Base-by-base conservation (phyloP, 2,797 vertebrate species). In the Hafferia zeledoni region DNA sequence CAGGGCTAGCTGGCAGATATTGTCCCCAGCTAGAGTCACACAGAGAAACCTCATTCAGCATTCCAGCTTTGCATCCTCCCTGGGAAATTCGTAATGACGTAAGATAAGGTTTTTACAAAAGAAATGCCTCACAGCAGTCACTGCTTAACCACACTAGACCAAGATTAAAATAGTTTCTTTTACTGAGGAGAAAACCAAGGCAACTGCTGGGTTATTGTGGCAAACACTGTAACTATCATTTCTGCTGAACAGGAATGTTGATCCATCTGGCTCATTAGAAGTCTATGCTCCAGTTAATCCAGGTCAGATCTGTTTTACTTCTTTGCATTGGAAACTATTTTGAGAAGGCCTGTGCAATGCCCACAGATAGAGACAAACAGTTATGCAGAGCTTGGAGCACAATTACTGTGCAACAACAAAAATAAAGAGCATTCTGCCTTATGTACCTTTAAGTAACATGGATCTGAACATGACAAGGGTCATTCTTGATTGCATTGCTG, bases 291-390 rank as follows among this genome's bases (percentile, higher is more conserved):
- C 65, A 93, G 35, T 67, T 95, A 94, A 95, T 83, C 85, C 87
- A 93, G 77, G 85, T 96, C 89, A 96, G 94, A 93, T 57, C 72
- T 90, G 79, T 69, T 93, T 90, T 76, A 94, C 59, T 93, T 91
- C 77, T 71, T 10, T 83, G 67, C 56, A 70, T 41, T 56, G 31
- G 63, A 88, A 96, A 91, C 69, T 94, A 86, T 91, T 95, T 74
- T 76, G 56, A 72, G 83, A 86, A 65, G 79, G 53, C 46, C 74
- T 79, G 33, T 59, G 39, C 61, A 82, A 79, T 28, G 79, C 20
- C 46, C 44, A 30, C 15, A 81, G 61, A 89, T 23, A 23, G 55
- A 90, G 55, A 74, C 28, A 84, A 84, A 77, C 63, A 90, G 52
- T 22, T 39, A 47, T 27, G 28, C 46, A 79, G 67, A 86, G 31